Evolutionary conservation across 2,888 invertebrate genomes (phyloP).

Genomic region (Sphinx pinastri): DNA sequence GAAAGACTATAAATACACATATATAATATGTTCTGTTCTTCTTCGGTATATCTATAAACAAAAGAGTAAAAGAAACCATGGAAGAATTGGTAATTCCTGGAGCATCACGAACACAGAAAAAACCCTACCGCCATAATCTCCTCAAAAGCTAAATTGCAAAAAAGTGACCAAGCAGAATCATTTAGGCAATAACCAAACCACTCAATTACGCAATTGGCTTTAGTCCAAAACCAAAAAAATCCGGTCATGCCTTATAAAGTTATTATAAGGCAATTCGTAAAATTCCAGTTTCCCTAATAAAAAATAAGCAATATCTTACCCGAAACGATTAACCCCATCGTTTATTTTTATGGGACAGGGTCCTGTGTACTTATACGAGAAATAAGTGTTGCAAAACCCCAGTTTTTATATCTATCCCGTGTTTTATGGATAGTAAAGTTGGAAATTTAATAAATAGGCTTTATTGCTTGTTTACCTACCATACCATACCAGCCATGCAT

Average conservation of each 20-base stretch:
- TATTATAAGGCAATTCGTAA: constrained; percentile 41
- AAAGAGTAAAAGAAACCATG: too few species aligned
- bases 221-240: constrained; percentile 20
- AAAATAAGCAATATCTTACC: constrained; percentile 42
- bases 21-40: too few species aligned
- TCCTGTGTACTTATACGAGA: constrained; percentile 30
- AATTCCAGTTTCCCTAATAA: constrained; percentile 24
- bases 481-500: too few species aligned
- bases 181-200: constrained; percentile 1
- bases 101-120: neutral
- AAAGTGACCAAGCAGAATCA: constrained; percentile 28
- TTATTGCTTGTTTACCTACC: too few species aligned
- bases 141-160: neutral
- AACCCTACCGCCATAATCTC: neutral
- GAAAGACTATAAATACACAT: too few species aligned
- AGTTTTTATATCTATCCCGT: constrained; percentile 6
- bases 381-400: constrained; percentile 19
- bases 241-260: constrained; percentile 37
- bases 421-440: constrained; percentile 23
- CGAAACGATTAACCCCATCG: constrained; percentile 43
- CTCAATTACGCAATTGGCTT: constrained; percentile 20
- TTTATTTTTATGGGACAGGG: constrained; percentile 44
- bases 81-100: too few species aligned
- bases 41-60: too few species aligned
- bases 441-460: constrained; percentile 17